Percentiles rank a stretch among this genome's conserved stretches.
These are phyloP conservation scores for Empidonax alnorum DNA, from an alignment of 2,113 vertebrate genomes.

Conservation along the genomic window DNA sequence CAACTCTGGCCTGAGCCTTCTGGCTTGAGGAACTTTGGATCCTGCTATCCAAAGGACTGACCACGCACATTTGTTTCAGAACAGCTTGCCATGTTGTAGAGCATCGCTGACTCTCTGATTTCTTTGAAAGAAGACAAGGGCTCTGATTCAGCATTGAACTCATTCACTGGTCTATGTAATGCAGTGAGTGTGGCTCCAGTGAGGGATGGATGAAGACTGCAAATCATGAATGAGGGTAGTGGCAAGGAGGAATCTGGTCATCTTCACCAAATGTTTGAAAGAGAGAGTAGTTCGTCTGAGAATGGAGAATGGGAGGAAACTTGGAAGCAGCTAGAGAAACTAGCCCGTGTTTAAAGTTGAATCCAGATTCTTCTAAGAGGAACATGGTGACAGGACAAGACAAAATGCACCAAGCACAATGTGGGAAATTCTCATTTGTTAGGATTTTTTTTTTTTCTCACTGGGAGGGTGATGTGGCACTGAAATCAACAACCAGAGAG, in stretches of 20 bases:
- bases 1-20: background rate
- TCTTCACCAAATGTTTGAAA: background rate
- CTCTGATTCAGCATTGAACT: background rate
- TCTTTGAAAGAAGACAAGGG: background rate
- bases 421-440: background rate
- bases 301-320: background rate
- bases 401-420: background rate
- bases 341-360: accelerated
- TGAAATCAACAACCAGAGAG: background rate
- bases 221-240: background rate
- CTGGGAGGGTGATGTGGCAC: background rate
- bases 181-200: background rate
- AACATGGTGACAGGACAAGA: background rate
- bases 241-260: background rate
- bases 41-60: background rate
- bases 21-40: background rate
- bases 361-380: background rate
- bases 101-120: background rate
- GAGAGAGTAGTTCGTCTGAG: background rate
- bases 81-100: background rate
- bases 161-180: background rate
- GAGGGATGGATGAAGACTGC: background rate
- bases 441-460: background rate
- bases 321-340: background rate
- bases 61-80: background rate